These are phyloP conservation scores for Druceiella hillmani DNA, from an alignment of 2,888 invertebrate species.

Conservation along the genomic window DNA sequence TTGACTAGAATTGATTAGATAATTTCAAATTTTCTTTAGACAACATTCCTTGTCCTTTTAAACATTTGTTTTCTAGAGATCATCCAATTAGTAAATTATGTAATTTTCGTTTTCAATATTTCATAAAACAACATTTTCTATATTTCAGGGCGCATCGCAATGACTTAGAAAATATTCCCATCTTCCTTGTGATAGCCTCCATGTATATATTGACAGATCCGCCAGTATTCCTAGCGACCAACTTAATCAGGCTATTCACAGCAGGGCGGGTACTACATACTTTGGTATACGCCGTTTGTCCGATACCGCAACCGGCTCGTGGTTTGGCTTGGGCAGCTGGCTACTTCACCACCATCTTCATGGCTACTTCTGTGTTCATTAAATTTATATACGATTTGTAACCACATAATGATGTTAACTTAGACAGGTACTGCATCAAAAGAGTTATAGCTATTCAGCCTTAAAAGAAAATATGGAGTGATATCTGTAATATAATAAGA, in stretches of 20 bases:
- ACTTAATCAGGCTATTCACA: constrained; percentile 33
- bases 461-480: too few relatives aligned
- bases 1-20: too few relatives aligned
- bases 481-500: too few relatives aligned
- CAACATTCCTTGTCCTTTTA: too few relatives aligned
- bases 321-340: constrained; percentile 20
- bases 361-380: too few relatives aligned
- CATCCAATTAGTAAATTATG: too few relatives aligned
- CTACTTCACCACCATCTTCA: constrained; percentile 33
- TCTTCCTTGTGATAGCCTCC: constrained; percentile 44
- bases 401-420: constrained; percentile 7
- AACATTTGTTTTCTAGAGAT: too few relatives aligned
- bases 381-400: too few relatives aligned
- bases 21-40: too few relatives aligned
- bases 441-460: constrained; percentile 3
- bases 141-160: constrained; percentile 47
- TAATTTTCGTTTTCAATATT: too few relatives aligned
- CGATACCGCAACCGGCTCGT: constrained; percentile 39
- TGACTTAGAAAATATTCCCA: constrained; percentile 54
- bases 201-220: constrained; percentile 48
- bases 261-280: constrained; percentile 45
- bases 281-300: constrained; percentile 46
- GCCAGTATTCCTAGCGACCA: constrained; percentile 1
- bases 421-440: constrained; percentile 4
- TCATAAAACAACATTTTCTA: too few relatives aligned